Evolutionary conservation across 2,888 invertebrate genomes (phyloP).

Genomic region (Thymelicus sylvestris): DNA sequence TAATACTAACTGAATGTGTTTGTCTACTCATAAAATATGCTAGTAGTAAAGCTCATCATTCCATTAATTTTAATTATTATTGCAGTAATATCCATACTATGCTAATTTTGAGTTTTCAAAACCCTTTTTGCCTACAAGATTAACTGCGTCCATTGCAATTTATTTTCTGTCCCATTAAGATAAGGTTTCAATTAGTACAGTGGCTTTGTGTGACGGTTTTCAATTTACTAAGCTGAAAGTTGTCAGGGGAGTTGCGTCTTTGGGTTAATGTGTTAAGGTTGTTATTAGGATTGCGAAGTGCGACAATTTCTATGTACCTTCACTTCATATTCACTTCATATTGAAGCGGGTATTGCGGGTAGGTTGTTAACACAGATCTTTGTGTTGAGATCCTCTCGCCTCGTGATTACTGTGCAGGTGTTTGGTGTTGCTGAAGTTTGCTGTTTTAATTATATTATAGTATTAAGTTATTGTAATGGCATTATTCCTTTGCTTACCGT

Average conservation of each 20-base stretch:
- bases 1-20: too few species aligned
- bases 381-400: slow-evolving; percentile 1
- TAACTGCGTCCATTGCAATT: slow-evolving; percentile 6
- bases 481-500: too few species aligned
- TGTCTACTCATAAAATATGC: too few species aligned
- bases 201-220: slow-evolving; percentile 20
- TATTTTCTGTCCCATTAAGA: slow-evolving; percentile 22
- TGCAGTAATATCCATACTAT: background rate
- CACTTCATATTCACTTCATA: too few species aligned
- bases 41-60: too few species aligned
- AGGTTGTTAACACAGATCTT: slow-evolving; percentile 15
- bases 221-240: slow-evolving; percentile 1
- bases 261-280: background rate
- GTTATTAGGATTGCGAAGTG: background rate
- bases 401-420: background rate
- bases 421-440: background rate
- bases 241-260: background rate
- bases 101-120: background rate
- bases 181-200: slow-evolving; percentile 32
- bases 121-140: background rate
- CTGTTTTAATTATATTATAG: slow-evolving; percentile 17
- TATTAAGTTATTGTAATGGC: too few species aligned
- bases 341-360: slow-evolving; percentile 4
- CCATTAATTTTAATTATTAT: too few species aligned
- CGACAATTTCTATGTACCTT: slow-evolving; percentile 1